Evolutionary conservation across 2,113 vertebrate species (phyloP).

Genomic region (Physeter macrocephalus): DNA sequence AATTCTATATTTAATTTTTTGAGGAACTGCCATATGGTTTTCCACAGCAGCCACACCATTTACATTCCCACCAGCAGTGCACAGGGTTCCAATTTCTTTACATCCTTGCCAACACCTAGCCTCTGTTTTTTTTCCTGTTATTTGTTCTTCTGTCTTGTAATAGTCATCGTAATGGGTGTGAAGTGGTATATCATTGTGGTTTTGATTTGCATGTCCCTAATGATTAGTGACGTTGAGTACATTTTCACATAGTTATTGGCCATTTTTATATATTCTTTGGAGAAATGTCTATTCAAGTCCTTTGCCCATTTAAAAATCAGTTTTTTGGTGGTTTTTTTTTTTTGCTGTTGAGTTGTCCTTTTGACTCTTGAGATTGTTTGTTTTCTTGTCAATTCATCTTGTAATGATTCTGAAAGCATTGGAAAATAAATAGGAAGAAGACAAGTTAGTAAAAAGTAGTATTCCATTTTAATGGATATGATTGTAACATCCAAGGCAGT

Average conservation of each 20-base stretch:
- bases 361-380: neutral
- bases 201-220: neutral
- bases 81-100: neutral
- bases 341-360: neutral
- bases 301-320: neutral
- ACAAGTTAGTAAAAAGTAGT: slow-evolving; percentile 4
- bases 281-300: neutral
- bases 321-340: accelerated
- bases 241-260: neutral
- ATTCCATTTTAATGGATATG: neutral
- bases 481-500: neutral
- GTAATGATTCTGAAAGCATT: slow-evolving; percentile 22
- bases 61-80: neutral
- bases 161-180: neutral
- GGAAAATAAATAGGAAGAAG: neutral
- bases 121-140: neutral
- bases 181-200: neutral
- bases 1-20: slow-evolving; percentile 24
- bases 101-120: neutral
- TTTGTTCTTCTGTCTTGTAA: neutral
- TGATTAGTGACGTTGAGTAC: neutral
- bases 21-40: neutral
- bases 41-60: neutral
- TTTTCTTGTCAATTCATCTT: neutral
- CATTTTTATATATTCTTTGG: neutral